These are phyloP conservation scores for Pteruthius melanotis DNA, from an alignment of 2,113 vertebrate species.

Conservation along the genomic window DNA sequence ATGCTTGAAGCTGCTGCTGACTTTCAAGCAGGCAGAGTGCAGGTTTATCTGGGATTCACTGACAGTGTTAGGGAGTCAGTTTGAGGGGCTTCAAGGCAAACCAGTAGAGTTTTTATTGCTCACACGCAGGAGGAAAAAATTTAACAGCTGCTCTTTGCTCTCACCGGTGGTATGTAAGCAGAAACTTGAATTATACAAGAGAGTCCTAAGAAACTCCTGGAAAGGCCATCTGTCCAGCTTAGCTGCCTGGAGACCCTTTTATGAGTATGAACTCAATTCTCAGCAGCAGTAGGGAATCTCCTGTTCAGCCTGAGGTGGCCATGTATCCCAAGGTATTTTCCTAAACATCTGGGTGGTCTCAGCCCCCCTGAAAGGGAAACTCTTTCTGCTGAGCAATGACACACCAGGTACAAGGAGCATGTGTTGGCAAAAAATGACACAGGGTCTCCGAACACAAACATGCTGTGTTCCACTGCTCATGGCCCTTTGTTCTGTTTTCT, in stretches of 20 bases:
- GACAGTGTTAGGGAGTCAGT: background rate
- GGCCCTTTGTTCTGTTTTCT: background rate
- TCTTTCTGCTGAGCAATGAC: conserved; percentile 32
- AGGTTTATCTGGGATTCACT: conserved; percentile 8
- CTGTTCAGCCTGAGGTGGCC: background rate
- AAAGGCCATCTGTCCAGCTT: background rate
- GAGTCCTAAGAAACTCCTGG: background rate
- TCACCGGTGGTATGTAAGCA: background rate
- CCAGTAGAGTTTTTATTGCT: background rate
- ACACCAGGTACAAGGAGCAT: background rate
- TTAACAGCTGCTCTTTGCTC: background rate
- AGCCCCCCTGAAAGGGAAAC: background rate
- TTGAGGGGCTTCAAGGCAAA: conserved; percentile 25
- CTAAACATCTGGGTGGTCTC: conserved; percentile 51
- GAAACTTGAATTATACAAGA: background rate
- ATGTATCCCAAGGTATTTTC: background rate
- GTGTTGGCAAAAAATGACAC: background rate
- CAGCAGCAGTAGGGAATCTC: background rate
- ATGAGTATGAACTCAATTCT: background rate
- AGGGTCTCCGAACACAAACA: background rate
- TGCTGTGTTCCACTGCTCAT: background rate
- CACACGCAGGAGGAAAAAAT: background rate
- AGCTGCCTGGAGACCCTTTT: background rate
- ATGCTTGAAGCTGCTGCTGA: background rate
- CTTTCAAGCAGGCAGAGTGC: conserved; percentile 41